Conservation (phyloP, 2,888 invertebrate species). For the Julus scanicus region DNA sequence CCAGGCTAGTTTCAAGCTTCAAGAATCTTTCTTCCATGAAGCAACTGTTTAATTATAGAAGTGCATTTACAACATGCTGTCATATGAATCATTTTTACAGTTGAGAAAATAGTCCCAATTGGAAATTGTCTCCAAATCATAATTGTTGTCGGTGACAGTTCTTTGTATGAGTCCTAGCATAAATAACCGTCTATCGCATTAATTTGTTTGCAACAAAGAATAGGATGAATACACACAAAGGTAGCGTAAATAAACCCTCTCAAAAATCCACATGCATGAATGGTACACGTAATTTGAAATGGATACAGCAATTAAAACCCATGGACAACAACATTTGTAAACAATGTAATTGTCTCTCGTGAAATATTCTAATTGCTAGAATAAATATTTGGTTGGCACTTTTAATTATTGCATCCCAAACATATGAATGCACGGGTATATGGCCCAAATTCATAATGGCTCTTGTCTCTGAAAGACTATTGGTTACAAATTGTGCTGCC, state of each 20-base stretch:
- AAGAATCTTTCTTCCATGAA: slow-evolving; percentile 9
- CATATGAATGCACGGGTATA: background rate
- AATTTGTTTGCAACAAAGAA: background rate
- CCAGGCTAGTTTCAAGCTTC: background rate
- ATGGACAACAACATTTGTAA: background rate
- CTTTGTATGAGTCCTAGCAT: background rate
- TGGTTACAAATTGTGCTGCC: too few species aligned
- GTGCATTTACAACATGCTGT: background rate
- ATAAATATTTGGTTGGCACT: background rate
- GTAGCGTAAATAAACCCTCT: background rate
- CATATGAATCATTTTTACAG: slow-evolving; percentile 20
- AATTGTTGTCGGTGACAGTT: slow-evolving; percentile 23
- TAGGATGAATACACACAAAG: background rate
- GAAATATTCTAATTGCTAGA: background rate
- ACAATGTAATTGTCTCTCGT: slow-evolving; percentile 15
- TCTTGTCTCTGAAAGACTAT: too few species aligned
- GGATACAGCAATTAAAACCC: slow-evolving; percentile 3
- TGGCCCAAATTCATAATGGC: too few species aligned
- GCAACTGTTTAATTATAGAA: background rate
- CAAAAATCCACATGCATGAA: background rate
- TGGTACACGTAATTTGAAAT: background rate
- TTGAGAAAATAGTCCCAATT: background rate
- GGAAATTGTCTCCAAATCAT: background rate
- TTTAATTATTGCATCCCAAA: background rate
- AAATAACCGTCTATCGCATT: background rate